Evolutionary conservation across 2,888 invertebrate genomes (phyloP).

Genomic region (Drosophila tripunctata): DNA sequence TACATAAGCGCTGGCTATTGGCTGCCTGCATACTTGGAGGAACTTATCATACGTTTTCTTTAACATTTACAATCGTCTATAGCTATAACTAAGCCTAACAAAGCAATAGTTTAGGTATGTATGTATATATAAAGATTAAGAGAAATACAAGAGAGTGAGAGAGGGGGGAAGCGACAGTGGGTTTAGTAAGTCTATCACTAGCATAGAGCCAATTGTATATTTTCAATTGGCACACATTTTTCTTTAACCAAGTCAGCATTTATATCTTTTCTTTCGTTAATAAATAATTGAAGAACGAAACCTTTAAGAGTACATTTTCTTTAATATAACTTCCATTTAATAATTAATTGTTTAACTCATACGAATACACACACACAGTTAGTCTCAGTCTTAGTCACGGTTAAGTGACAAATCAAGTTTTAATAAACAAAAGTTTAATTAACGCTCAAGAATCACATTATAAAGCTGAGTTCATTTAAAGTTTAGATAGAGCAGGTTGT

Average conservation of each 20-base stretch:
- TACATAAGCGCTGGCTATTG: slow-evolving; percentile 48
- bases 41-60: slow-evolving; percentile 72
- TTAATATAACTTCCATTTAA: not conserved
- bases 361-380: slow-evolving; percentile 38
- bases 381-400: slow-evolving; percentile 62
- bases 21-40: slow-evolving; percentile 67
- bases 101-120: slow-evolving; percentile 31
- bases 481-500: too few species aligned
- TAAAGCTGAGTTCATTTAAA: not conserved
- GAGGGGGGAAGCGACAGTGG: slow-evolving; percentile 11
- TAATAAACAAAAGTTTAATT: slow-evolving; percentile 9
- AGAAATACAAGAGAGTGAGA: slow-evolving; percentile 4
- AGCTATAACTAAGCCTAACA: slow-evolving; percentile 48
- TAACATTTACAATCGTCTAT: slow-evolving; percentile 70
- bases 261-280: not conserved
- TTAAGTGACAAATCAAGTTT: slow-evolving; percentile 29
- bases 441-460: not conserved
- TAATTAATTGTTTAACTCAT: slow-evolving; percentile 33
- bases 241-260: slow-evolving; percentile 22
- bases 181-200: slow-evolving; percentile 71
- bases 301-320: slow-evolving; percentile 25
- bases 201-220: slow-evolving; percentile 53
- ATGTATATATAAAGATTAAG: not conserved
- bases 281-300: slow-evolving; percentile 52
- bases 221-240: slow-evolving; percentile 23